These are phyloP conservation scores for Conchocele bisecta DNA, from an alignment of 2,888 invertebrate genomes.

Conservation along the genomic window DNA sequence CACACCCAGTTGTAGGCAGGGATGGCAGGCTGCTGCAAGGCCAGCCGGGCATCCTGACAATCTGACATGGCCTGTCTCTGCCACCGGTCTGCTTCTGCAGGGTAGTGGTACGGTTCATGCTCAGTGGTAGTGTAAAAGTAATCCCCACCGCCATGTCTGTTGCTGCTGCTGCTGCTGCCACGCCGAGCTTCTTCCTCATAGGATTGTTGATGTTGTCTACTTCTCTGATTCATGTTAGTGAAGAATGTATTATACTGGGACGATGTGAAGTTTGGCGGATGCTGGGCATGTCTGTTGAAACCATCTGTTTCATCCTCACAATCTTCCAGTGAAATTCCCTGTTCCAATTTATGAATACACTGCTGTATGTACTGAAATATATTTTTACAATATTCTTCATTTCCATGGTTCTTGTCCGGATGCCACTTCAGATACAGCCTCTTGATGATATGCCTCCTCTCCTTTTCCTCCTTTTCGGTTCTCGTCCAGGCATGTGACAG, in stretches of 20 bases:
- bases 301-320: neutral
- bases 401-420: constrained; percentile 57
- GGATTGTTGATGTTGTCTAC: neutral
- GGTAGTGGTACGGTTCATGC: neutral
- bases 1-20: constrained; percentile 62
- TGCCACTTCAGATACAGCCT: constrained; percentile 56
- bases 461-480: constrained; percentile 26
- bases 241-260: neutral
- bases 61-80: constrained; percentile 55
- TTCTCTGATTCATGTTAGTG: neutral
- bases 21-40: constrained; percentile 7
- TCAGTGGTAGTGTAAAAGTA: constrained; percentile 2
- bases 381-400: constrained; percentile 39
- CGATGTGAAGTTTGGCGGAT: neutral
- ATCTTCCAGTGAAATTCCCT: constrained; percentile 10
- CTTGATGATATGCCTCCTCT: constrained; percentile 41
- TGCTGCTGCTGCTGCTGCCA: neutral
- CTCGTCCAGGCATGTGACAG: constrained; percentile 39
- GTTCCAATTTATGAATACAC: constrained; percentile 39
- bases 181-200: neutral
- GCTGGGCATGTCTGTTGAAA: neutral
- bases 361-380: constrained; percentile 55
- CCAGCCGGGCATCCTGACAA: constrained; percentile 33
- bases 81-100: constrained; percentile 50
- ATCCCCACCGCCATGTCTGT: neutral